Conservation (phyloP, 2,113 vertebrate genomes). For the Corydoras maculifer region DNA sequence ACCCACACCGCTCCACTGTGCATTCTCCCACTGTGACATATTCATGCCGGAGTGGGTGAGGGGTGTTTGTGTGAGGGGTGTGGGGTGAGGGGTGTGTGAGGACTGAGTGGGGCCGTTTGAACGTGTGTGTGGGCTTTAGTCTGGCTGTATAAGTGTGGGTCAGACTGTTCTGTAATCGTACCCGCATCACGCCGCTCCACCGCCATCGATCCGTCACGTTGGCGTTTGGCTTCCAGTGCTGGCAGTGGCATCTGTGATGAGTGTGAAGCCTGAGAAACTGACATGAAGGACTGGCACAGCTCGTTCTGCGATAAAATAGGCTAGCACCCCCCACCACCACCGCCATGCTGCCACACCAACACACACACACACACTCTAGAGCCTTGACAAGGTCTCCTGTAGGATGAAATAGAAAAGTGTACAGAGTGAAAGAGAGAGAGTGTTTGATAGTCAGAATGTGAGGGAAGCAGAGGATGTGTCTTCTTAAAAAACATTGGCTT, state of each 20-base stretch:
- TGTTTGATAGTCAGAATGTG: conserved; percentile 32
- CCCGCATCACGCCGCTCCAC: no score
- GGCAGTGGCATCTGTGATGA: no score
- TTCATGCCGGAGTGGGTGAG: no score
- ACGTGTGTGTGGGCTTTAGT: no score
- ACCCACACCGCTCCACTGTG: no score
- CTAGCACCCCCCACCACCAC: conserved; percentile 15
- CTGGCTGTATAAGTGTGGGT: no score
- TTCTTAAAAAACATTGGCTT: conserved; percentile 44
- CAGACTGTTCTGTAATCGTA: no score
- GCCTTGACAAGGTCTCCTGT: conserved; percentile 56
- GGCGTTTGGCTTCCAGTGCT: not conserved
- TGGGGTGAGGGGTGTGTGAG: no score
- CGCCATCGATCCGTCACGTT: not conserved
- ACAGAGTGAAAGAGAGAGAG: conserved; percentile 41
- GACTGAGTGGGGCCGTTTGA: no score
- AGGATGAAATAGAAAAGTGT: conserved; percentile 58
- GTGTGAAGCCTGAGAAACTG: conserved; percentile 15
- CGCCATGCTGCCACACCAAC: no score
- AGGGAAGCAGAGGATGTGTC: conserved; percentile 34
- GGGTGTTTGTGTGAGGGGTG: no score
- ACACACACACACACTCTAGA: conserved; percentile 41
- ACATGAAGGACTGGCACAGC: conserved; percentile 29
- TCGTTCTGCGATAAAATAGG: conserved; percentile 36
- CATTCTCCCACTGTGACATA: no score